These are phyloP conservation scores for Rattus norvegicus DNA, from an alignment of 2,113 vertebrate species.

Conservation along the genomic window DNA sequence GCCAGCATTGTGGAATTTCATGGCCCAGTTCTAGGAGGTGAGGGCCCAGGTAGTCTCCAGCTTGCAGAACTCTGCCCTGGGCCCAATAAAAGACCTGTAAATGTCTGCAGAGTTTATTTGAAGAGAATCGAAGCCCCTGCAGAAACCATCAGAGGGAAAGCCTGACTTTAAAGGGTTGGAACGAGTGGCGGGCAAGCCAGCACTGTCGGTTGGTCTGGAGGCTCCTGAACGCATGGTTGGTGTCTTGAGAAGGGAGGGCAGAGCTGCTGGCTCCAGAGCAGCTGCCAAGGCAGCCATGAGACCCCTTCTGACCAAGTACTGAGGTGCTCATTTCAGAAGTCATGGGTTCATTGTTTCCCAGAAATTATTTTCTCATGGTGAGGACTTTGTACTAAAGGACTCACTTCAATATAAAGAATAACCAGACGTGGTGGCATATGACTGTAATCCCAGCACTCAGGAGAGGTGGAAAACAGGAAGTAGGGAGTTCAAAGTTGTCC, in stretches of 20 bases:
- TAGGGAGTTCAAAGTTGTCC: neutral
- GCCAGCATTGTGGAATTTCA: neutral
- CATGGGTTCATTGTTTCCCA: neutral
- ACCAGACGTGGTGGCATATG: neutral
- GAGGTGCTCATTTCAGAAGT: neutral
- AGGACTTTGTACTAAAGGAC: neutral
- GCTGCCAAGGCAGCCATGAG: neutral
- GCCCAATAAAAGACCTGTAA: neutral
- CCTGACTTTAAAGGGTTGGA: neutral
- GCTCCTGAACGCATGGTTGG: neutral
- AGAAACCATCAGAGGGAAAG: neutral
- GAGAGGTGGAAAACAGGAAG: neutral
- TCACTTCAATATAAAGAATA: neutral
- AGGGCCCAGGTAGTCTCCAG: neutral
- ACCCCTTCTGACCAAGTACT: neutral
- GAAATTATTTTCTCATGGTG: neutral
- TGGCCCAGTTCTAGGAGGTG: neutral
- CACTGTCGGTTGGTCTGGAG: neutral
- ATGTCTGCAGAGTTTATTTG: too few species aligned
- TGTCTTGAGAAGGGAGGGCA: neutral
- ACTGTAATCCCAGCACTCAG: neutral
- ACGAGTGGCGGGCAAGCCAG: neutral
- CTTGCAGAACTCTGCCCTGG: neutral
- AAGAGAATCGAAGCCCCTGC: neutral
- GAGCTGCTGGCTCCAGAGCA: too few species aligned